Base-by-base conservation (phyloP, 2,113 vertebrate species). In the Lepisosteus oculatus region DNA sequence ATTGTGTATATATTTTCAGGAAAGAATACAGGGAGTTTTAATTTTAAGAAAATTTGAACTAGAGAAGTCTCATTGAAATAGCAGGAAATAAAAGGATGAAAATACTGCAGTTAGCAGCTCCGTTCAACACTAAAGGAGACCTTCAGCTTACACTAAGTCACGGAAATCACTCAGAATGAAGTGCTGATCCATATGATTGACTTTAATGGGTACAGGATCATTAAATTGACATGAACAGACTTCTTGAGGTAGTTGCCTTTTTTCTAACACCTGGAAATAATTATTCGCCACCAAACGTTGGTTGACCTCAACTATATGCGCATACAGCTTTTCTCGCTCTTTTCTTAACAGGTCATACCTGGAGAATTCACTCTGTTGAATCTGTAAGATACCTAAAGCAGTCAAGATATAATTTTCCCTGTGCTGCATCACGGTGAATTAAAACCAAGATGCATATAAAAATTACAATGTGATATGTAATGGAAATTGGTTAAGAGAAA, bases 401-500 rank as follows among this genome's bases (percentile, higher is more conserved):
- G 9, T 51, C 5, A 51, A 51, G 47, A 9, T 51, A 51, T 51
- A 6, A 51, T 51, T 51, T 5, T 6, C 5, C 47, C 9, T 51
- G 47, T 56, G 65, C 29, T 43, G 47, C 14, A 43, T 45, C 13
- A 41, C 64, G 56, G 42, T 43, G 64, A 72, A 44, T 55, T 67
- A 13, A 66, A 66, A 43, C 45, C 17, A 64, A 54, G 61, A 42
- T 61, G 41, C 45, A 43, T 68, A 17, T 65, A 3, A 69, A 64
- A 80, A 78, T 70, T 72, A 43, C 77, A 72, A 47, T 65, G 80
- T 68, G 73, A 76, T 77, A 79, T 81, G 78, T 81, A 77, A 83
- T 82, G 76, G 79, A 84, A 86, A 76, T 80, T 75, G 74, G 67
- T 72, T 67, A 14, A 76, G 69, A 85, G 80, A 77, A 78, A 78